Evolutionary conservation across 2,113 vertebrate species (phyloP).

Genomic region (Seriola quinqueradiata): DNA sequence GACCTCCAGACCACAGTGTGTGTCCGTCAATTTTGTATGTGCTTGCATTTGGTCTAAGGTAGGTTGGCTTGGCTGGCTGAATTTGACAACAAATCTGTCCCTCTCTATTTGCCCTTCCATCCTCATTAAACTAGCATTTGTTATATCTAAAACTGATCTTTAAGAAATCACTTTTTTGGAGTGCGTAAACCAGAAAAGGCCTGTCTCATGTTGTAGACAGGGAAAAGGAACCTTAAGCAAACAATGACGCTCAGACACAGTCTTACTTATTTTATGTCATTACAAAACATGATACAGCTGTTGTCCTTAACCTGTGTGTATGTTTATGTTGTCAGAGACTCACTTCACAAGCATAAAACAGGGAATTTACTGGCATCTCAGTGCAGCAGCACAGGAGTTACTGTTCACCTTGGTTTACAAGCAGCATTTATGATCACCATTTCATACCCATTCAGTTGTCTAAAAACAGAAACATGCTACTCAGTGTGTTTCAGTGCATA

Average conservation of each 20-base stretch:
- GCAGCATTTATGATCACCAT: background rate
- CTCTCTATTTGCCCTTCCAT: background rate
- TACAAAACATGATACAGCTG: too few relatives aligned
- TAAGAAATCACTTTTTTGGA: background rate
- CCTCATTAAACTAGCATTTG: background rate
- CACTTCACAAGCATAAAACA: too few relatives aligned
- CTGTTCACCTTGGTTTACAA: background rate
- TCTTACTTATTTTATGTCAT: too few relatives aligned
- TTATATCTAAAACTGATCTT: background rate
- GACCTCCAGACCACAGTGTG: conserved; percentile 23
- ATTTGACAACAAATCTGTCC: background rate
- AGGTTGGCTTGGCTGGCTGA: background rate
- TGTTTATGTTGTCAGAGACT: too few relatives aligned
- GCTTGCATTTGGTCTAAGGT: background rate
- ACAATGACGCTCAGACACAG: too few relatives aligned
- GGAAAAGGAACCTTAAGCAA: too few relatives aligned
- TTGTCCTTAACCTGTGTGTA: background rate
- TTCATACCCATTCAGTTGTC: background rate
- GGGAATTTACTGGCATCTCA: too few relatives aligned
- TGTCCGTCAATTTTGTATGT: background rate
- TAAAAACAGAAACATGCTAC: background rate
- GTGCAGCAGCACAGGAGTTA: too few relatives aligned
- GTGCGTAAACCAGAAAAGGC: background rate
- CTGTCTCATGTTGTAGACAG: background rate
- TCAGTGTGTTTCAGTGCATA: background rate